These are phyloP conservation scores for Grus americana DNA, from an alignment of 2,113 vertebrate genomes.

Conservation along the genomic window DNA sequence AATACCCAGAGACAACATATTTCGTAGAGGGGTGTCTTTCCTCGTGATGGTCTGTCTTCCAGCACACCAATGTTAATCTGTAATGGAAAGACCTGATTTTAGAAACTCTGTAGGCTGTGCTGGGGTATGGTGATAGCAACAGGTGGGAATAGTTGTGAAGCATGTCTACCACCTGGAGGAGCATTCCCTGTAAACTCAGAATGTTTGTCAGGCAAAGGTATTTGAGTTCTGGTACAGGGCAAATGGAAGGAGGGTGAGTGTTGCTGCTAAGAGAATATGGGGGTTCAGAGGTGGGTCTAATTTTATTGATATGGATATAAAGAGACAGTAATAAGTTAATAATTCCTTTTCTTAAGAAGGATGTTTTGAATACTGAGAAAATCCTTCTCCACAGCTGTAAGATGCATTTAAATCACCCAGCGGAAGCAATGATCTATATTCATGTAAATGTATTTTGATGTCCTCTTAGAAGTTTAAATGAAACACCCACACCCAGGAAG, in stretches of 20 bases:
- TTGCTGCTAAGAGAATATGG: background rate
- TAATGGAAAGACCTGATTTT: background rate
- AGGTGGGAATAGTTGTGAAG: background rate
- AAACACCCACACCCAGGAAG: conserved; percentile 63
- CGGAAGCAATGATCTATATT: conserved; percentile 46
- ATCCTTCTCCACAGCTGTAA: conserved; percentile 55
- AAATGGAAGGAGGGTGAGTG: background rate
- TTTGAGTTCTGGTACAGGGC: background rate
- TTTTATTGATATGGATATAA: background rate
- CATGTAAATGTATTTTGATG: conserved; percentile 67
- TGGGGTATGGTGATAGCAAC: background rate
- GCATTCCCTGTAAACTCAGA: background rate
- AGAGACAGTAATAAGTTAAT: background rate
- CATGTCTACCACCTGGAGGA: background rate
- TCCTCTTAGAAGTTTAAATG: conserved; percentile 57
- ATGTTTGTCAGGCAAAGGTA: background rate
- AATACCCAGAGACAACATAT: background rate
- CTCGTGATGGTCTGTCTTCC: background rate
- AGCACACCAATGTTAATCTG: background rate
- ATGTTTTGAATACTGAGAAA: conserved; percentile 21
- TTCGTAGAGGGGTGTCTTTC: accelerated
- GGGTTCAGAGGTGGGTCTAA: background rate
- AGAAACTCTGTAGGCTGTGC: background rate
- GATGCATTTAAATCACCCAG: conserved; percentile 44
- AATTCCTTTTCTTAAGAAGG: conserved; percentile 14